phyloP scores from a whole-genome alignment of 2,113 vertebrate genomes.

The Oxyruncus cristatus region DNA sequence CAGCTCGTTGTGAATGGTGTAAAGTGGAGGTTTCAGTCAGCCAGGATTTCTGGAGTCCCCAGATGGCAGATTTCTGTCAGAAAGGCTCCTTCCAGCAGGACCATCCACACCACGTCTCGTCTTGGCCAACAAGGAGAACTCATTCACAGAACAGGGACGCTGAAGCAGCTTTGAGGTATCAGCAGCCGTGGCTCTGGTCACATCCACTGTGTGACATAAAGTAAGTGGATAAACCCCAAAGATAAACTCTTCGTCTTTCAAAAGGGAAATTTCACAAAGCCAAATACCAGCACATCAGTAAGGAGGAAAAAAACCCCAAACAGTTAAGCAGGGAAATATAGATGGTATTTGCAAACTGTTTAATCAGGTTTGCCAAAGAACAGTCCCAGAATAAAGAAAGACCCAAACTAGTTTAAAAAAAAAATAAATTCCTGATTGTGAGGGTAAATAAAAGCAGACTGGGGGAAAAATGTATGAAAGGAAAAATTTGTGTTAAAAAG shows the following conservation, averaged over 20 bases:
- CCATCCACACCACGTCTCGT: neutral
- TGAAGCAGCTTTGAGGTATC: neutral
- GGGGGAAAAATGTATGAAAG: neutral
- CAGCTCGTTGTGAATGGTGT: neutral
- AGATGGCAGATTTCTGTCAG: neutral
- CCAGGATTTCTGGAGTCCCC: neutral
- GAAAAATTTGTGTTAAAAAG: neutral
- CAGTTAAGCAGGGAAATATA: neutral
- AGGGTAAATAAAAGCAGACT: neutral
- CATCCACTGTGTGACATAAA: neutral
- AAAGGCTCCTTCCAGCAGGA: neutral
- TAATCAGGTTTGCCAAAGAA: neutral
- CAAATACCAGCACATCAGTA: neutral
- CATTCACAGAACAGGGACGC: neutral
- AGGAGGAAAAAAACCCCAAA: neutral
- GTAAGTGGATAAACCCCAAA: neutral
- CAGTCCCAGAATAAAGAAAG: neutral
- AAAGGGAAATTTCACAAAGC: neutral
- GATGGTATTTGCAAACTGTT: neutral
- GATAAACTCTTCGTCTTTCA: neutral
- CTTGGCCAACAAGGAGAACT: neutral
- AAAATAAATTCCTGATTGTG: accelerated
- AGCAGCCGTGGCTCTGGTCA: neutral
- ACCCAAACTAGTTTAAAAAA: neutral
- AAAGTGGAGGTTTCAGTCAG: neutral